phyloP scores from a whole-genome alignment of 1,140 invertebrate genomes.

The Papilio glaucus region DNA sequence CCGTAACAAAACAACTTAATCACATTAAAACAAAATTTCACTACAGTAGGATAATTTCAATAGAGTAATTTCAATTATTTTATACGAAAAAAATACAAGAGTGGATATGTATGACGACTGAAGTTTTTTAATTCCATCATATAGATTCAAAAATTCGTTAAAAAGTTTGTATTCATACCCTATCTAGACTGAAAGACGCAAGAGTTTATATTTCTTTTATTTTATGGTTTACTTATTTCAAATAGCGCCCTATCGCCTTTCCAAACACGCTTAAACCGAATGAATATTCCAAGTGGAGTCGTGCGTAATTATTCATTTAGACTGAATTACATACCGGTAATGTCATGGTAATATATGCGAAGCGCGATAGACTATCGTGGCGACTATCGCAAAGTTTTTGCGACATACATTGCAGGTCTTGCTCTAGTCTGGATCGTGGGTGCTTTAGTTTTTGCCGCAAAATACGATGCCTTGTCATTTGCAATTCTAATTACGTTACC shows the following conservation, averaged over 20 bases:
- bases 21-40: too few species aligned
- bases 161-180: too few species aligned
- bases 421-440: slow-evolving; percentile 14
- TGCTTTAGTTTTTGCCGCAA: slow-evolving; percentile 30
- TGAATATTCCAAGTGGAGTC: slow-evolving; percentile 41
- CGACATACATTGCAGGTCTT: slow-evolving; percentile 40
- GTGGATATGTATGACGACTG: too few species aligned
- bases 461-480: slow-evolving; percentile 28
- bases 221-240: not conserved
- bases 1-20: too few species aligned
- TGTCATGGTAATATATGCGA: slow-evolving; percentile 50
- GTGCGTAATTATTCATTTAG: slow-evolving; percentile 50
- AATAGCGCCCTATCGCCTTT: slow-evolving; percentile 1
- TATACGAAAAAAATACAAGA: too few species aligned
- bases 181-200: not conserved
- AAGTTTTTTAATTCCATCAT: too few species aligned
- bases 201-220: not conserved
- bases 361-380: slow-evolving; percentile 49
- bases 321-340: slow-evolving; percentile 48
- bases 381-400: slow-evolving; percentile 46
- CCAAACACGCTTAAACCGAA: slow-evolving; percentile 35
- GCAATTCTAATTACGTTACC: slow-evolving; percentile 36
- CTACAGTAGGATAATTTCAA: too few species aligned
- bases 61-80: too few species aligned
- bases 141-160: too few species aligned